Evolutionary conservation across 2,113 vertebrate genomes (phyloP).

Genomic region (Meleagris gallopavo): DNA sequence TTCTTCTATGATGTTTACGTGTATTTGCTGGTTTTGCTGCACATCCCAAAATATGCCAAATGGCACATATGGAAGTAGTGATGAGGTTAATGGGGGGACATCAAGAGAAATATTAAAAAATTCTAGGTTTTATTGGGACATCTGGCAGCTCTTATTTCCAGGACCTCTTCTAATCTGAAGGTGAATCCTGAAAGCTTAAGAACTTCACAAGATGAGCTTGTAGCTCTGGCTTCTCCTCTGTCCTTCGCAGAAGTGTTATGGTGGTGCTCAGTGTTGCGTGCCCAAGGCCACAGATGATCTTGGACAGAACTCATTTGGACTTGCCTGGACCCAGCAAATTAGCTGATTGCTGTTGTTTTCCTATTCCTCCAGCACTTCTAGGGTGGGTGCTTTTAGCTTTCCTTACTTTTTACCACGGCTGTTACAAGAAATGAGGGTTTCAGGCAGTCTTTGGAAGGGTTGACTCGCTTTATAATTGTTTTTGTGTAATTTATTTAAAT

Average conservation of each 20-base stretch:
- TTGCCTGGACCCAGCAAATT: neutral
- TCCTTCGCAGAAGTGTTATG: accelerated
- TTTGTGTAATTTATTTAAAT: neutral
- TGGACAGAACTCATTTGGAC: neutral
- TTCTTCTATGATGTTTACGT: neutral
- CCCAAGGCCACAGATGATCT: neutral
- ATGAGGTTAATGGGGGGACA: neutral
- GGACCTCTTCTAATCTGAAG: neutral
- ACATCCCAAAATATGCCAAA: neutral
- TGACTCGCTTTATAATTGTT: neutral
- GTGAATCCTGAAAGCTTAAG: conserved; percentile 1
- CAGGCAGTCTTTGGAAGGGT: neutral
- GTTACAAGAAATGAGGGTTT: neutral
- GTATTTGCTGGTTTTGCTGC: neutral
- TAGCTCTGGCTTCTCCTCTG: accelerated
- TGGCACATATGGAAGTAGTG: neutral
- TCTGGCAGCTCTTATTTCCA: conserved; percentile 38
- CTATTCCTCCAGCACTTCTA: neutral
- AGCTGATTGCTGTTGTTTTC: neutral
- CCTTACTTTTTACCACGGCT: neutral
- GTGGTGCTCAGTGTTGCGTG: neutral
- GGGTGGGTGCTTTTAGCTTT: neutral
- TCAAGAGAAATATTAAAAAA: conserved; percentile 49
- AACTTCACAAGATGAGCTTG: neutral
- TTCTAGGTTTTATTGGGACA: conserved; percentile 22